phyloP scores from a whole-genome alignment of 1,140 invertebrate species.

The Lucilia cuprina region DNA sequence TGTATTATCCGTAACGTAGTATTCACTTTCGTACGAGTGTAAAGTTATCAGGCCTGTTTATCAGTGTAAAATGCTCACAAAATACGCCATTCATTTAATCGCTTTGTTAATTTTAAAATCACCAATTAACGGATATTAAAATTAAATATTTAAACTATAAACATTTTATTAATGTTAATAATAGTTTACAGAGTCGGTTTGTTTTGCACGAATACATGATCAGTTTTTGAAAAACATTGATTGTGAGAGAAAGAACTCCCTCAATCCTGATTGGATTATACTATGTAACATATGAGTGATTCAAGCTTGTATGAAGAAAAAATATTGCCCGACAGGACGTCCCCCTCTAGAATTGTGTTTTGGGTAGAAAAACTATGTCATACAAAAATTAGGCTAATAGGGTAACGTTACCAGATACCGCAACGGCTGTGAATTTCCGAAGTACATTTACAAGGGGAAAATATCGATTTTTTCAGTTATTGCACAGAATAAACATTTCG shows the following conservation, averaged over 20 bases:
- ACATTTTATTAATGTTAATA: neutral
- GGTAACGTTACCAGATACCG: too few relatives aligned
- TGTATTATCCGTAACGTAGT: neutral
- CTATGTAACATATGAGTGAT: too few relatives aligned
- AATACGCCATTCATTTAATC: neutral
- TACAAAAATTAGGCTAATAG: too few relatives aligned
- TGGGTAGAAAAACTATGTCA: too few relatives aligned
- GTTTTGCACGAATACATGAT: neutral
- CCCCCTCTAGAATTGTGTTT: too few relatives aligned
- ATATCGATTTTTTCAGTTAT: too few relatives aligned
- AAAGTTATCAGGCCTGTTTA: neutral
- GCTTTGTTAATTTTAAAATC: neutral
- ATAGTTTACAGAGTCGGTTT: neutral
- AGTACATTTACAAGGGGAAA: too few relatives aligned
- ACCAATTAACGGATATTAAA: neutral
- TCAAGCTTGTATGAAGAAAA: too few relatives aligned
- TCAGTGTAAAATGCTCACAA: constrained; percentile 1
- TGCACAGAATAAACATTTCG: too few relatives aligned
- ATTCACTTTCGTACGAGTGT: neutral
- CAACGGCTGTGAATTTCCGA: too few relatives aligned
- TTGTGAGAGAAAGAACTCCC: neutral
- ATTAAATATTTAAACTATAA: neutral
- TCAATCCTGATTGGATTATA: too few relatives aligned
- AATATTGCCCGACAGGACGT: too few relatives aligned
- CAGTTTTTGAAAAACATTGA: neutral